These are phyloP conservation scores for Trichogramma dendrolimi DNA, from an alignment of 2,888 invertebrate genomes.

Conservation along the genomic window DNA sequence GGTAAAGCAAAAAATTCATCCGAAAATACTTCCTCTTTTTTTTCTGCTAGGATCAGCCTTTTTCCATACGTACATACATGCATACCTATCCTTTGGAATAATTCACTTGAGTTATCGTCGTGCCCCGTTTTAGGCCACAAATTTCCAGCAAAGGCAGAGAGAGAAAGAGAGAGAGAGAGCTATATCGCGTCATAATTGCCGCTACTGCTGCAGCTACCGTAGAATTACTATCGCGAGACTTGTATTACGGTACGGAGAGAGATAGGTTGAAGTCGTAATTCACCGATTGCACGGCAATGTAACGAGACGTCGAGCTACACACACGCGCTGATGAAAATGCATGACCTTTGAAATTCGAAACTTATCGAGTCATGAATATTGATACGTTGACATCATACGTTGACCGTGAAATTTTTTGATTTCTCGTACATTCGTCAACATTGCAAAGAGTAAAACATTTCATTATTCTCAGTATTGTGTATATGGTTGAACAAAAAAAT, in stretches of 20 bases:
- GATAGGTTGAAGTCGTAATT: conserved; percentile 14
- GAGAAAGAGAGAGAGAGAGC: too few relatives aligned
- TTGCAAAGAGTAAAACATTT: too few relatives aligned
- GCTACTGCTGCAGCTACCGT: too few relatives aligned
- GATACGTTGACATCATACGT: too few relatives aligned
- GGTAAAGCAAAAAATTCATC: conserved; percentile 16
- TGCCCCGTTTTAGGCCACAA: conserved; percentile 15
- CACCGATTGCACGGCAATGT: conserved; percentile 7
- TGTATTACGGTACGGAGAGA: conserved; percentile 1
- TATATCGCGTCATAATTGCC: too few relatives aligned
- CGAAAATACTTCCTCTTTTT: conserved; percentile 17
- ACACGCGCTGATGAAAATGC: conserved; percentile 19
- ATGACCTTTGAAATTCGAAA: background rate
- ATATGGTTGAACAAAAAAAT: too few relatives aligned
- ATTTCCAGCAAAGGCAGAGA: conserved; percentile 3
- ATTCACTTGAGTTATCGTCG: conserved; percentile 25
- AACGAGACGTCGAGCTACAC: too few relatives aligned
- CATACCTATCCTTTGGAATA: conserved; percentile 6
- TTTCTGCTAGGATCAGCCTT: background rate
- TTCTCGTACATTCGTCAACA: too few relatives aligned
- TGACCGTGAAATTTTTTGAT: too few relatives aligned
- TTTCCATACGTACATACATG: background rate
- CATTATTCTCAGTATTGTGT: too few relatives aligned
- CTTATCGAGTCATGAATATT: too few relatives aligned
- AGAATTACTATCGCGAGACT: background rate